These are phyloP conservation scores for Cliona cf. orientalis DNA, from an alignment of 37 sponge, comb jelly and placozoan species.

Conservation along the genomic window DNA sequence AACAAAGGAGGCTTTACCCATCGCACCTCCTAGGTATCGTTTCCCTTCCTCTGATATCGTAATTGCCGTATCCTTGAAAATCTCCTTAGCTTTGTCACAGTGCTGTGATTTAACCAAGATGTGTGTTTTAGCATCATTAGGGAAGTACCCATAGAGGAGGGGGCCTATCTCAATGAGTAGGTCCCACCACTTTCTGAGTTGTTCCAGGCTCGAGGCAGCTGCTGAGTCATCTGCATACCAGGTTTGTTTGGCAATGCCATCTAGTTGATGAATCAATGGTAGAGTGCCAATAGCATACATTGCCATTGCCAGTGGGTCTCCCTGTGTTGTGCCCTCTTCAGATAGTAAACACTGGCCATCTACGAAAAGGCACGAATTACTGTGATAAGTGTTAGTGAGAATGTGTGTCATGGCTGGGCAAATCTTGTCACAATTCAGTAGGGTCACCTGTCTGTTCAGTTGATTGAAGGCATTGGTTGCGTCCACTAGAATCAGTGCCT, in stretches of 20 bases:
- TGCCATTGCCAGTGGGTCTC: no score
- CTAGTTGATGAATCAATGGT: slow-evolving; percentile 17
- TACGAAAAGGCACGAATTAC: not conserved
- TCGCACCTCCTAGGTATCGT: not conserved
- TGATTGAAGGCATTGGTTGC: no score
- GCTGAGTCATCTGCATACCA: slow-evolving; percentile 30
- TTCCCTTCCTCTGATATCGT: slow-evolving; percentile 8
- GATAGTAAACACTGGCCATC: slow-evolving; percentile 13
- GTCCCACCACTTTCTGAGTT: slow-evolving; percentile 24
- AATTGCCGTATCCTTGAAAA: slow-evolving; percentile 10
- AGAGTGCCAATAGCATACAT: slow-evolving; percentile 26
- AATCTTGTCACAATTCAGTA: slow-evolving; percentile 27
- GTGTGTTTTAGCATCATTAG: slow-evolving; percentile 24
- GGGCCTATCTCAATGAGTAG: not conserved
- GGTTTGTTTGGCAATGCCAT: not conserved
- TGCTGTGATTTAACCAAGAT: slow-evolving; percentile 39
- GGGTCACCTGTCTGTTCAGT: no score
- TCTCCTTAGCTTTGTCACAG: slow-evolving; percentile 3
- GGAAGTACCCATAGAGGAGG: slow-evolving; percentile 15
- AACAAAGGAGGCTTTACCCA: slow-evolving; percentile 14
- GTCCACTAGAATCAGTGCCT: no score
- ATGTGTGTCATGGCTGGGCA: slow-evolving; percentile 22
- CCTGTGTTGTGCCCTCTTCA: no score
- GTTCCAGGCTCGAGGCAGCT: slow-evolving; percentile 19
- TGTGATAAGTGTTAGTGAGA: slow-evolving; percentile 22